Percentiles rank a stretch among this genome's conserved stretches.
These are phyloP conservation scores for Belgica antarctica DNA, from an alignment of 2,888 invertebrate genomes.

Conservation along the genomic window DNA sequence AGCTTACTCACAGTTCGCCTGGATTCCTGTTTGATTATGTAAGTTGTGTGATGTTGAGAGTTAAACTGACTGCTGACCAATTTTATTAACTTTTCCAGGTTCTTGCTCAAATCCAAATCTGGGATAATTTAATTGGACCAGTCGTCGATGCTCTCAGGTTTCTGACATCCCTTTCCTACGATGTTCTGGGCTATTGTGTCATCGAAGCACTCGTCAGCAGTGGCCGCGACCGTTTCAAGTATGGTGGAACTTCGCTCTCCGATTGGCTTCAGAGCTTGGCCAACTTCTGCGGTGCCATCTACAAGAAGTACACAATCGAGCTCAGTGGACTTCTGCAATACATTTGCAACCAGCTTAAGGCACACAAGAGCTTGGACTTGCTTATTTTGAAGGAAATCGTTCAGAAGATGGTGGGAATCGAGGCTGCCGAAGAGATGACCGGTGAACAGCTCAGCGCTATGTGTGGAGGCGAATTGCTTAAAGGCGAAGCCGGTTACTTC, in stretches of 20 bases:
- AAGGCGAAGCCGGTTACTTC: constrained; percentile 95
- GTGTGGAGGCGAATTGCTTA: constrained; percentile 92
- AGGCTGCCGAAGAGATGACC: constrained; percentile 94
- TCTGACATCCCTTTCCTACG: constrained; percentile 90
- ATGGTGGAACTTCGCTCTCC: constrained; percentile 88
- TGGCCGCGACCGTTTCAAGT: constrained; percentile 73
- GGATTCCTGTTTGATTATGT: constrained; percentile 96
- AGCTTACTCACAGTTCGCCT: constrained; percentile 94
- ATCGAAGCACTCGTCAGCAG: constrained; percentile 87
- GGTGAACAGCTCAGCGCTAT: constrained; percentile 94
- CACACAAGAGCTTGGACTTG: constrained; percentile 88
- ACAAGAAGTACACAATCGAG: constrained; percentile 96
- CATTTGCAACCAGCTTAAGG: constrained; percentile 94
- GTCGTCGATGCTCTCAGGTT: constrained; percentile 98
- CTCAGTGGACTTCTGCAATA: constrained; percentile 93
- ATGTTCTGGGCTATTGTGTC: constrained; percentile 92
- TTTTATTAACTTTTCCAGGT: constrained; percentile 55
- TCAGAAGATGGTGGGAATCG: constrained; percentile 99
- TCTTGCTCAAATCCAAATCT: constrained; percentile 80
- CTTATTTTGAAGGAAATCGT: constrained; percentile 95
- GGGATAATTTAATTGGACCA: constrained; percentile 91
- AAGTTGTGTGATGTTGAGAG: constrained; percentile 47
- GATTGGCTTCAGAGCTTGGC: constrained; percentile 93
- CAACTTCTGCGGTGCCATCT: constrained; percentile 92
- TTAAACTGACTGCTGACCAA: no score